phyloP scores from a whole-genome alignment of 2,797 vertebrate species.

The Sarcophilus harrisii region DNA sequence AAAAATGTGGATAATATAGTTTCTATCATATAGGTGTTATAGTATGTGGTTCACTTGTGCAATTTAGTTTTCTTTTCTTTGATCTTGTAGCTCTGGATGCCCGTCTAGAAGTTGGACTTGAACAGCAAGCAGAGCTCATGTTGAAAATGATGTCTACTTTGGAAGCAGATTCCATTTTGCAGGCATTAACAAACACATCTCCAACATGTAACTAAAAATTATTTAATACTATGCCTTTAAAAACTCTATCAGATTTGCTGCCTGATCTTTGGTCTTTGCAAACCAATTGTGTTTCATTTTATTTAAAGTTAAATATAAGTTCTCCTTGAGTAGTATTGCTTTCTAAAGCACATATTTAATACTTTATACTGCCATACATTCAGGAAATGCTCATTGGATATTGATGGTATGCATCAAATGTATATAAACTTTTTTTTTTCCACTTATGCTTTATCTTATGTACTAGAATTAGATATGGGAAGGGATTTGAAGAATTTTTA shows the following conservation, averaged over 20 bases:
- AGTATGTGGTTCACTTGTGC: background rate
- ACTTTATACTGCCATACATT: background rate
- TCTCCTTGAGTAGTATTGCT: conserved; percentile 11
- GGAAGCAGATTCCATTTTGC: conserved; percentile 97
- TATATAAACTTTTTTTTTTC: background rate
- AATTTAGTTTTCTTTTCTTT: background rate
- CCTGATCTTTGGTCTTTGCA: conserved; percentile 35
- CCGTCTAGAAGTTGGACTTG: conserved; percentile 96
- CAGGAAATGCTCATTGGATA: background rate
- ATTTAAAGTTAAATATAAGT: conserved; percentile 36
- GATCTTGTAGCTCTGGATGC: conserved; percentile 93
- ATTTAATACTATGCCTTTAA: background rate
- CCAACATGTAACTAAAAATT: conserved; percentile 89
- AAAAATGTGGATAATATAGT: background rate
- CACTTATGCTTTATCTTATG: background rate
- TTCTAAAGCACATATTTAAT: background rate
- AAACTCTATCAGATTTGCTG: background rate
- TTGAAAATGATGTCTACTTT: conserved; percentile 99
- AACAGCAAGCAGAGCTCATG: conserved; percentile 99
- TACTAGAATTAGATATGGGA: background rate
- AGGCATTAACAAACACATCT: conserved; percentile 95
- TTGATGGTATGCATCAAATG: background rate
- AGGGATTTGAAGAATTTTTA: background rate
- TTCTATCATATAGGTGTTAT: background rate
- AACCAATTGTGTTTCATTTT: background rate